phyloP scores from a whole-genome alignment of 2,888 invertebrate species.

The Rhorus exstirpatorius region DNA sequence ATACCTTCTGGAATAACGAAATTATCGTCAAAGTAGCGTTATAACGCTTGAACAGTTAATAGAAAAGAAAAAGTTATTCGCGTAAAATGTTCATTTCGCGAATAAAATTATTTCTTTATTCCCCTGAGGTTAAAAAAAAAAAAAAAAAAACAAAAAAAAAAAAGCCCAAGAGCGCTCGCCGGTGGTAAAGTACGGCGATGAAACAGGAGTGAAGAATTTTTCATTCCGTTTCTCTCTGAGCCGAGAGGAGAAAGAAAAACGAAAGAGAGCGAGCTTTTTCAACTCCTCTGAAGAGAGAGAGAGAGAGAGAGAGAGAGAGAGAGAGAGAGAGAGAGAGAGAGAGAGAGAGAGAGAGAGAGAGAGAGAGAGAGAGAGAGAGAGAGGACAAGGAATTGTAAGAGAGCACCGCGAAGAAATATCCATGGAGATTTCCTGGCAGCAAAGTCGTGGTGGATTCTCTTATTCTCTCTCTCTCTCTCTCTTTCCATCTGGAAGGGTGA shows the following conservation, averaged over 20 bases:
- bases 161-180: conserved; percentile 44
- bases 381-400: conserved; percentile 43
- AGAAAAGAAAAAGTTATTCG: not conserved
- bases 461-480: not conserved
- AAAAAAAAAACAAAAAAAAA: not conserved
- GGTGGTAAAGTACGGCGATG: conserved; percentile 45
- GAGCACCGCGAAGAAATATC: conserved; percentile 55
- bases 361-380: no score
- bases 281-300: no score
- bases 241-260: not conserved
- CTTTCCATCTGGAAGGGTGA: not conserved
- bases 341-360: no score
- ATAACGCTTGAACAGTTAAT: not conserved
- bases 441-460: conserved; percentile 32
- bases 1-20: not conserved
- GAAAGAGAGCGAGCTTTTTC: conserved; percentile 17
- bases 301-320: no score
- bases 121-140: not conserved
- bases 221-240: conserved; percentile 33
- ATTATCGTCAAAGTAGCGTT: not conserved
- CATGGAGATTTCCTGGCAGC: conserved; percentile 65
- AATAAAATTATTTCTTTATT: not conserved
- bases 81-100: not conserved
- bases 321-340: no score
- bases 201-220: conserved; percentile 53